Evolutionary conservation across 1,140 invertebrate species (phyloP).

Genomic region (Meteorus sp.): DNA sequence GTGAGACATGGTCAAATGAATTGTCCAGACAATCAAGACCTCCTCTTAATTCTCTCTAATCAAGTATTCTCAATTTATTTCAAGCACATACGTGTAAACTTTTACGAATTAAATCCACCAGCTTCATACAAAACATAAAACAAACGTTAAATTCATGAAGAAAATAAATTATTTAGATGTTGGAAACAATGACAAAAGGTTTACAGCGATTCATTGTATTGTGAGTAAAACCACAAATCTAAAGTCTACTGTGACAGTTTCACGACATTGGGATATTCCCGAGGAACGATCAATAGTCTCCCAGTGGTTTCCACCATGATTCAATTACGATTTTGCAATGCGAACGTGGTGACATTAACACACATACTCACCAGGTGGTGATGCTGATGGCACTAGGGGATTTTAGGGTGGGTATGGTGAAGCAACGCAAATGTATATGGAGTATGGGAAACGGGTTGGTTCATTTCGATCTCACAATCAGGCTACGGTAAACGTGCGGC

Average conservation of each 20-base stretch:
- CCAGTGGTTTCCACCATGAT: conserved; percentile 16
- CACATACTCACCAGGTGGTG: neutral
- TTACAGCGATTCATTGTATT: too few species aligned
- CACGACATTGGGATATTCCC: conserved; percentile 3
- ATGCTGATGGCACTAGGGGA: too few species aligned
- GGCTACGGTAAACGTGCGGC: conserved; percentile 9
- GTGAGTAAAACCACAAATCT: neutral
- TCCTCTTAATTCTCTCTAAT: too few species aligned
- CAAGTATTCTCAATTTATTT: too few species aligned
- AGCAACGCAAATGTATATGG: too few species aligned
- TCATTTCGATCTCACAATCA: conserved; percentile 21
- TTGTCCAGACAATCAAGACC: too few species aligned
- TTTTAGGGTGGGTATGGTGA: too few species aligned
- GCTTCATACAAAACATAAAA: neutral
- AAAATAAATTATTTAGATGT: neutral
- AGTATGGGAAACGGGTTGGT: neutral
- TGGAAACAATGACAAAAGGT: neutral
- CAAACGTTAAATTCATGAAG: neutral
- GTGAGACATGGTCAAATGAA: too few species aligned
- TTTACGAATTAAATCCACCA: too few species aligned
- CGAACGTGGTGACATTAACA: conserved; percentile 13
- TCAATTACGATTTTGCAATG: conserved; percentile 21
- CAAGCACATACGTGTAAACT: too few species aligned
- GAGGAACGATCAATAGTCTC: conserved; percentile 18
- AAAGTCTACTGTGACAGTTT: neutral